Base-by-base conservation (phyloP, 2,888 invertebrate genomes). In the Biston stratarius region DNA sequence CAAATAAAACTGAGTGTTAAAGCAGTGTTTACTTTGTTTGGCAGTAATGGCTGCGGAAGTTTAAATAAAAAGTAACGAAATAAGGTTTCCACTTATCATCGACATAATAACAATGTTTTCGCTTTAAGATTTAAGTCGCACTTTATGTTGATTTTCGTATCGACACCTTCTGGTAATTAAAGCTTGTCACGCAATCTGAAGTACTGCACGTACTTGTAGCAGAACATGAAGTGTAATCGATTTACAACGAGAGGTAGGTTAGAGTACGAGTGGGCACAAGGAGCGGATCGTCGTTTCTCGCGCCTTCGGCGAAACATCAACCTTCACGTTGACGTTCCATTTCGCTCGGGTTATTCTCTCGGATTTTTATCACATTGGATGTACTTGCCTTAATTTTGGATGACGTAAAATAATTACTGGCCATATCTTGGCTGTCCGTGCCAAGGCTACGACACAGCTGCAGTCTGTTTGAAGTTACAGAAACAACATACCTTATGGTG, bases 121-220 rank as follows among this genome's bases (percentile, higher is more conserved):
- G 84, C 84, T 79, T 80, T 84, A 86, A 83, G 82, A 83, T 85
- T 82, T 83, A 84, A 86, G 82, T 85, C 78, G 81, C 80, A 83
- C 82, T 82, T 84, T 83, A 82, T 78, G 85, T 82, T 80, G 86
- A 88, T 93, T 92, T 90, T 90, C 90, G 87, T 86, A 90, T 92
- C 91, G 90, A 92, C 93, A 93, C 92, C 91, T 92, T 80, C 76
- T 61, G 79, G 84, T 90, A 93, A 93, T 92, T 92, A 92, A 88
- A 81, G 84, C 80, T 78, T 84, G 89, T 90, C 93, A 93, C 91
- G 92, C 92, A 87, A 92, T 86, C 86, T 80, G 77, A 84, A 58
- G 61, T 59, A 55, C 53, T 63, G 45, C 60, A 57, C 81, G 79
- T 82, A 86, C 68, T 72, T 67, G 68, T 67, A 56, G 81, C 85